Percentiles rank a stretch among this genome's conserved stretches.
Conservation (phyloP, 2,797 vertebrate genomes). For the Pseudocheirus occidentalis region DNA sequence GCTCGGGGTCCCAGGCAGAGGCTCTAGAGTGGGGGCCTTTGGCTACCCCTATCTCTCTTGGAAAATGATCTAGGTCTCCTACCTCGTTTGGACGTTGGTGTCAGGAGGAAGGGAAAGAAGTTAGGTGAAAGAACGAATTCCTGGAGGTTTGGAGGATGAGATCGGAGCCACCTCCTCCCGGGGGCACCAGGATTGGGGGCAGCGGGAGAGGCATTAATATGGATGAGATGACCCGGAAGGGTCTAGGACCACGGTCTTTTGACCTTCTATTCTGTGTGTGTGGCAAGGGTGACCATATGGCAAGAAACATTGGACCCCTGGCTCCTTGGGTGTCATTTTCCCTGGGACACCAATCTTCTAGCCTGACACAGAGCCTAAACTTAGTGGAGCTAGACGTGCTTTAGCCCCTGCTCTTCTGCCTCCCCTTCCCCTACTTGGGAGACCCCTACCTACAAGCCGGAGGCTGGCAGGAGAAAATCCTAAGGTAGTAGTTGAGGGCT, state of each 20-base stretch:
- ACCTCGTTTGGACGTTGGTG: not conserved
- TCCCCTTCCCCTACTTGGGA: not conserved
- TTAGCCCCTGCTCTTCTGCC: not conserved
- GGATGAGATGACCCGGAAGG: not conserved
- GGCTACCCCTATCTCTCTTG: not conserved
- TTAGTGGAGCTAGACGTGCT: not conserved
- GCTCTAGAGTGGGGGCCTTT: not conserved
- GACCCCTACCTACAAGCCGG: not conserved
- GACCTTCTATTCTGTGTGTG: not conserved
- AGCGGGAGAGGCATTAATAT: not conserved
- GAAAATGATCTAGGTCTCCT: not conserved
- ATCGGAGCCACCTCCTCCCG: not conserved
- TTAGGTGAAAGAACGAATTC: not conserved
- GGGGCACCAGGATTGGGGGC: not conserved
- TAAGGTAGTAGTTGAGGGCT: not conserved
- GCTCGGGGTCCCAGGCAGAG: slow-evolving; percentile 55
- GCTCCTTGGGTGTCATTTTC: not conserved
- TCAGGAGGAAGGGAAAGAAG: not conserved
- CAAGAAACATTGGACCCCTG: not conserved
- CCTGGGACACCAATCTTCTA: not conserved
- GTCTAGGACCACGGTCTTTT: not conserved
- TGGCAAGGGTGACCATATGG: not conserved
- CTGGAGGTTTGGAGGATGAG: not conserved
- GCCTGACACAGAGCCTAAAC: not conserved
- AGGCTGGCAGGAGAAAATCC: not conserved